phyloP scores from a whole-genome alignment of 2,888 invertebrate species.

The Caenorhabditis becei region DNA sequence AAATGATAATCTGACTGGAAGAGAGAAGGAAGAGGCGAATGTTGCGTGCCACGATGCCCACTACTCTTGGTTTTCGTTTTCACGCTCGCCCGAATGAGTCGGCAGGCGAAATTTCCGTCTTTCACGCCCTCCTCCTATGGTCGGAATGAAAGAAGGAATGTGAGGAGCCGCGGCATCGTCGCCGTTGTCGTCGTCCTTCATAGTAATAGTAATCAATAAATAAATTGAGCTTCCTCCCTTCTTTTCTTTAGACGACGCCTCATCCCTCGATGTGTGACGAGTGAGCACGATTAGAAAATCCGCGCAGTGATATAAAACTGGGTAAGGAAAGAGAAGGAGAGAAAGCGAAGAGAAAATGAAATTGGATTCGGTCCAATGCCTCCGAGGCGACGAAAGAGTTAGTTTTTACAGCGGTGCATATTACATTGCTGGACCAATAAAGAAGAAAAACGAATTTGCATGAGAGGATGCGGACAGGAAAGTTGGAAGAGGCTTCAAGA shows the following conservation, averaged over 20 bases:
- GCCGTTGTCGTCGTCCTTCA: constrained; percentile 9
- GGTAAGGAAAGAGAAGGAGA: constrained; percentile 1
- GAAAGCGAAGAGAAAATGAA: constrained; percentile 38
- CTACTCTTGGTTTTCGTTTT: constrained; percentile 44
- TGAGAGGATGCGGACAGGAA: not conserved
- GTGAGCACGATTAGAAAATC: constrained; percentile 13
- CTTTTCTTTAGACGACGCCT: not conserved
- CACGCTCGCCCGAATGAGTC: constrained; percentile 27
- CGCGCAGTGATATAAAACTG: constrained; percentile 1
- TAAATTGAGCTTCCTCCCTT: constrained; percentile 25
- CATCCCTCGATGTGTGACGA: not conserved
- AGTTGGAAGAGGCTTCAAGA: not conserved
- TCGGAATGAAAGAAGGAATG: constrained; percentile 22
- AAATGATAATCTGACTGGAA: constrained; percentile 38
- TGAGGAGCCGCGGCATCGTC: not conserved
- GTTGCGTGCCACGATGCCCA: constrained; percentile 33
- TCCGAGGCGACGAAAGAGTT: constrained; percentile 16
- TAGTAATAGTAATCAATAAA: constrained; percentile 24
- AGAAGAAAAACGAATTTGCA: constrained; percentile 11
- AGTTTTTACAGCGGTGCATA: not conserved
- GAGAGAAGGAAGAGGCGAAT: constrained; percentile 8
- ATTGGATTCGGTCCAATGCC: constrained; percentile 50
- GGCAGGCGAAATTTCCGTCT: constrained; percentile 13
- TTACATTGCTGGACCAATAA: constrained; percentile 1
- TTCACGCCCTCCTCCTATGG: constrained; percentile 25